Percentiles rank a stretch among this genome's conserved stretches.
Conservation (phyloP, 2,888 invertebrate genomes). For the Drosophila atroscutellata region DNA sequence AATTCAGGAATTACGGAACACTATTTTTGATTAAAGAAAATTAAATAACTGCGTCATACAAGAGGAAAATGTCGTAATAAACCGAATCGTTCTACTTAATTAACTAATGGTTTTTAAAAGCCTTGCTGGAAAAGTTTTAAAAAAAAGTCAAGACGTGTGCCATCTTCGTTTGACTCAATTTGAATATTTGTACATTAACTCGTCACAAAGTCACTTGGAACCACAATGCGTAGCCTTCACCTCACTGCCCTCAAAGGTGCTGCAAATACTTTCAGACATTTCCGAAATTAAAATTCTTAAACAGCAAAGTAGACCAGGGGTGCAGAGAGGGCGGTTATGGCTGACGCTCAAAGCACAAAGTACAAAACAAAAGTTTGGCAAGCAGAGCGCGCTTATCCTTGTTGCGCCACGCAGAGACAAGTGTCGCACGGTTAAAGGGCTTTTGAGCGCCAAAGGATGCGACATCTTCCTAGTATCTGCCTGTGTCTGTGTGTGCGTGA, state of each 20-base stretch:
- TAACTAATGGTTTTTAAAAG: constrained; percentile 11
- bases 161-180: constrained; percentile 34
- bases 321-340: not conserved
- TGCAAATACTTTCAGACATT: constrained; percentile 32
- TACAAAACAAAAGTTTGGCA: constrained; percentile 12
- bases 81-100: constrained; percentile 15
- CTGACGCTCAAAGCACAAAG: constrained; percentile 1
- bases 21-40: not conserved
- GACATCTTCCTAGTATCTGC: constrained; percentile 8
- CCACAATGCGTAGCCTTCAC: constrained; percentile 2
- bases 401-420: constrained; percentile 35
- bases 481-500: not conserved
- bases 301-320: not conserved
- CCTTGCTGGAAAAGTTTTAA: not conserved
- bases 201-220: constrained; percentile 60
- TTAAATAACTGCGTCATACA: not conserved
- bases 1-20: too few relatives aligned
- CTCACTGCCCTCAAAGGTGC: not conserved
- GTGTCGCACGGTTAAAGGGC: constrained; percentile 52
- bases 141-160: not conserved
- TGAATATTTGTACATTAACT: constrained; percentile 60
- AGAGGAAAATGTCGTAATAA: not conserved
- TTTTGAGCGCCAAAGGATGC: constrained; percentile 52
- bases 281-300: constrained; percentile 49
- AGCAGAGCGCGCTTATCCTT: constrained; percentile 23